Evolutionary conservation across 2,888 invertebrate genomes (phyloP).

Genomic region (Heterodera filipjevi): DNA sequence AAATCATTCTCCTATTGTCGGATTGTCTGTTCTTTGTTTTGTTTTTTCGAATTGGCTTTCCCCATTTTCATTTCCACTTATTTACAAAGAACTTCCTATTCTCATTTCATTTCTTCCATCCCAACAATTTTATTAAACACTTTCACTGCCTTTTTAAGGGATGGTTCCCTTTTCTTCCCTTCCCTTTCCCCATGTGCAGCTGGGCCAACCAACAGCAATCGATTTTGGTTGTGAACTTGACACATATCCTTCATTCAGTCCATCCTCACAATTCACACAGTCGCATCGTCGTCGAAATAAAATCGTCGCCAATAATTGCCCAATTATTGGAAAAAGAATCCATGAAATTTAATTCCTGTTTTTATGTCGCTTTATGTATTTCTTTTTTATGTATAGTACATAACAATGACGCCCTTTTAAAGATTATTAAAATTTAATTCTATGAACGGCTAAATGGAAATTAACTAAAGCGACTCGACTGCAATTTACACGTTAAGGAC

Average conservation of each 20-base stretch:
- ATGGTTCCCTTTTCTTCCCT: background rate
- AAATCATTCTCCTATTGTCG: too few species aligned
- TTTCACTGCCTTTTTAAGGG: background rate
- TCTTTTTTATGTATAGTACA: background rate
- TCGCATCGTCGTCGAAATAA: background rate
- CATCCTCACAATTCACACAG: background rate
- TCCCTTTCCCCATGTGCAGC: background rate
- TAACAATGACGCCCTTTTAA: too few species aligned
- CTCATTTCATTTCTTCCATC: too few species aligned
- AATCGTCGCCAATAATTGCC: background rate
- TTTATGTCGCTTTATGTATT: background rate
- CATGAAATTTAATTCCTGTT: background rate
- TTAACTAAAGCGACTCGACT: too few species aligned
- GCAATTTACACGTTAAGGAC: too few species aligned
- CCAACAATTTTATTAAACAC: background rate
- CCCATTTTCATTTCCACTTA: too few species aligned
- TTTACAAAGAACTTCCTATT: too few species aligned
- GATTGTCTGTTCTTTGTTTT: too few species aligned
- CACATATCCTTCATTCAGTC: background rate
- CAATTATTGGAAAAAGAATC: background rate
- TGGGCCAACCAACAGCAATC: constrained; percentile 5
- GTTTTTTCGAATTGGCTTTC: background rate
- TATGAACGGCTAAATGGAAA: too few species aligned
- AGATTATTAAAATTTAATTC: too few species aligned
- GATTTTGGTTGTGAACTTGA: background rate